A percentile compares a stretch with the other conserved stretches of the same genome.
These are phyloP conservation scores for Glaucidium brasilianum DNA, from an alignment of 2,113 vertebrate genomes.

Conservation along the genomic window DNA sequence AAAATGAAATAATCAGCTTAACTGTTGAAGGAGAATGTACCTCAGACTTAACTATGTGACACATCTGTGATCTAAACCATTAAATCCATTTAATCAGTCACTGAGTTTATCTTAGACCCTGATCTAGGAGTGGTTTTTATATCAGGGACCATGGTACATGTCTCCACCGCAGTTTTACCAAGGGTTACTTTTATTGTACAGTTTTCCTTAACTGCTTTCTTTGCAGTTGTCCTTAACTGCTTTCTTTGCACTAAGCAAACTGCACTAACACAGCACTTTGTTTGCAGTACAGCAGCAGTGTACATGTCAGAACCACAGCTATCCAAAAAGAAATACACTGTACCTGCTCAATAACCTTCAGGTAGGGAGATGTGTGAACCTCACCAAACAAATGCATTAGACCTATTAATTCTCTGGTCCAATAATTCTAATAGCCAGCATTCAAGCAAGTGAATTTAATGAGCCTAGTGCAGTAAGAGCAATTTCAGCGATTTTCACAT, in stretches of 20 bases:
- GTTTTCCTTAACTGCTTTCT: neutral
- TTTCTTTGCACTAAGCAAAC: neutral
- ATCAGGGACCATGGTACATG: no score
- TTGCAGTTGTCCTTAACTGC: neutral
- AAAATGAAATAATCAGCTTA: neutral
- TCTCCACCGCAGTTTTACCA: neutral
- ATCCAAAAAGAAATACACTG: neutral
- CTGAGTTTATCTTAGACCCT: neutral
- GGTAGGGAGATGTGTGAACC: neutral
- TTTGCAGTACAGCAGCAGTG: neutral
- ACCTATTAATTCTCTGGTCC: slow-evolving; percentile 16
- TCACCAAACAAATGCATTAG: neutral
- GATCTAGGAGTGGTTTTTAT: neutral
- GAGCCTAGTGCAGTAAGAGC: neutral
- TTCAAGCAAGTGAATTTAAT: slow-evolving; percentile 21
- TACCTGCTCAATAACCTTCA: neutral
- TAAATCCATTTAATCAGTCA: neutral
- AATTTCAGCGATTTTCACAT: slow-evolving; percentile 29
- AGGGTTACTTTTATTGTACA: neutral
- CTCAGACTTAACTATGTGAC: neutral
- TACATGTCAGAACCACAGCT: neutral
- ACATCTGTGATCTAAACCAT: neutral
- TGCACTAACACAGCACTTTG: neutral
- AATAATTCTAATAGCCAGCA: slow-evolving; percentile 5
- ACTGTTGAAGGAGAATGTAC: neutral